Evolutionary conservation across 2,797 vertebrate genomes (phyloP).

Genomic region (Xiphophorus birchmanni): DNA sequence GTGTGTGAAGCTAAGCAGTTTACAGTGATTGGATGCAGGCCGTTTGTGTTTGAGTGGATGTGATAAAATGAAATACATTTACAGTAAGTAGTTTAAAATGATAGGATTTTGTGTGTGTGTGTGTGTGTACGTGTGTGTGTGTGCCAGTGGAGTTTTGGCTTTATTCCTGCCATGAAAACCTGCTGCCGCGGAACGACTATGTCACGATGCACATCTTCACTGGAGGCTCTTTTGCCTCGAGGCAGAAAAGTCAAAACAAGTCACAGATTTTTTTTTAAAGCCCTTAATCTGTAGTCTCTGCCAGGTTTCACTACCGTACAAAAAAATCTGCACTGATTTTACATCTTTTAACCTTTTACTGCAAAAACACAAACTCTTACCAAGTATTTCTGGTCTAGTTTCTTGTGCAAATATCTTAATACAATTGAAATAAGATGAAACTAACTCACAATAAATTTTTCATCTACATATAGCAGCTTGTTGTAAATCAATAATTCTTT

Average conservation of each 20-base stretch:
- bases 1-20: slow-evolving; percentile 51
- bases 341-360: neutral
- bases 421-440: too few relatives aligned
- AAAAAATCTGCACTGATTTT: slow-evolving; percentile 14
- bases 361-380: too few relatives aligned
- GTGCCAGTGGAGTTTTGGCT: slow-evolving; percentile 20
- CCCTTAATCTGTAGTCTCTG: slow-evolving; percentile 33
- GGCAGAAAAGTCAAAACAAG: neutral
- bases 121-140: slow-evolving; percentile 30
- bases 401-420: too few relatives aligned
- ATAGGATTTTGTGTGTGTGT: slow-evolving; percentile 55
- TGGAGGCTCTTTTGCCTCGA: slow-evolving; percentile 19
- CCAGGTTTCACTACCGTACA: slow-evolving; percentile 3
- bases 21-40: slow-evolving; percentile 49
- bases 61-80: slow-evolving; percentile 33
- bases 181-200: slow-evolving; percentile 1
- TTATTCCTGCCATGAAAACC: slow-evolving; percentile 19
- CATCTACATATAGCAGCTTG: too few relatives aligned
- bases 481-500: too few relatives aligned
- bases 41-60: neutral
- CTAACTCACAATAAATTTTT: too few relatives aligned
- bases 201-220: slow-evolving; percentile 25
- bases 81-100: slow-evolving; percentile 57
- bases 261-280: slow-evolving; percentile 15
- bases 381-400: too few relatives aligned